A percentile compares a stretch with the other conserved stretches of the same genome.
Conservation (phyloP, 2,797 vertebrate species). For the Lindbergichthys nudifrons region DNA sequence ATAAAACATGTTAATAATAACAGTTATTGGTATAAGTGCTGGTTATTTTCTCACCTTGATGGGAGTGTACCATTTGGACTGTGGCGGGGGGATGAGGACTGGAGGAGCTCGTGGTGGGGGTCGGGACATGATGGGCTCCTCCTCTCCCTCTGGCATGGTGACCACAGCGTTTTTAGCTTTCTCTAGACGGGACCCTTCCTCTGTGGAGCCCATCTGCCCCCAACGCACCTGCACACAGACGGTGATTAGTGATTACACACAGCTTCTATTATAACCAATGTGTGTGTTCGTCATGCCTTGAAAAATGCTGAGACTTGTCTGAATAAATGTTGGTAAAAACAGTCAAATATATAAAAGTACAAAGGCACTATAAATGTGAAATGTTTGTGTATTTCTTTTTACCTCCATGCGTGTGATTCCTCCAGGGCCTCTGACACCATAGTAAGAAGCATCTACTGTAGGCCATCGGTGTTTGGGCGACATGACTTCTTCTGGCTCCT, state of each 20-base stretch:
- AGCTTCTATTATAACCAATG: background rate
- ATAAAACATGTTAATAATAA: background rate
- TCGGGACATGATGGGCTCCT: conserved; percentile 83
- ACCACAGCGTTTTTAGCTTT: conserved; percentile 97
- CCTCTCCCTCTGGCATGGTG: conserved; percentile 89
- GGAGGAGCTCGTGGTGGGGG: conserved; percentile 85
- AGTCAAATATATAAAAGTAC: background rate
- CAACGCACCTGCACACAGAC: conserved; percentile 89
- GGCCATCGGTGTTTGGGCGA: conserved; percentile 76
- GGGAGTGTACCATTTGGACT: conserved; percentile 95
- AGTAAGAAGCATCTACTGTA: conserved; percentile 77
- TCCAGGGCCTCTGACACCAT: conserved; percentile 74
- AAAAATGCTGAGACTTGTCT: background rate
- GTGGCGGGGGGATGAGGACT: conserved; percentile 75
- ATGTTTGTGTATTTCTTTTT: background rate
- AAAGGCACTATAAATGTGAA: background rate
- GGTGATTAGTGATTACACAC: background rate
- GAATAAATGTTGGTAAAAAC: background rate
- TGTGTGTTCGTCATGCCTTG: background rate
- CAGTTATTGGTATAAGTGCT: background rate
- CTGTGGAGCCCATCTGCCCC: conserved; percentile 97
- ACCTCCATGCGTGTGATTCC: conserved; percentile 94
- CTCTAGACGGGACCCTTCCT: conserved; percentile 94
- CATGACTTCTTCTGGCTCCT: conserved; percentile 72
- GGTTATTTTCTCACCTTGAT: conserved; percentile 88